phyloP scores from a whole-genome alignment of 2,113 vertebrate species.

The Vanacampus margaritifer region DNA sequence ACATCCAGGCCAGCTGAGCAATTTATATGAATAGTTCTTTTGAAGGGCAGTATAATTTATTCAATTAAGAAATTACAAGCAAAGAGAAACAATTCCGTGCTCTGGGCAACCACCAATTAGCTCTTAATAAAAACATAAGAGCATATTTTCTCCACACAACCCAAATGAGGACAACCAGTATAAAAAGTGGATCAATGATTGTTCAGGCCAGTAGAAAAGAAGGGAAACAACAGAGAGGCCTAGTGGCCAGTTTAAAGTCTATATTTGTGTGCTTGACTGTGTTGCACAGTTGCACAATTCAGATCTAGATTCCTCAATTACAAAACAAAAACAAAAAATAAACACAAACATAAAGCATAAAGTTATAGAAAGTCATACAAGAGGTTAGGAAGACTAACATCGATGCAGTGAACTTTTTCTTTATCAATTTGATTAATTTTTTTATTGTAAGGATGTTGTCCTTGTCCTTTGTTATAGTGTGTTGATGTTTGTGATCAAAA shows the following conservation, averaged over 20 bases:
- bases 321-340: no score
- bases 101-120: not conserved
- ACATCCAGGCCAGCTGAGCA: not conserved
- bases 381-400: no score
- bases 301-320: conserved; percentile 31
- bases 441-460: no score
- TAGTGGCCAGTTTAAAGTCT: conserved; percentile 57
- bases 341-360: no score
- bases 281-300: not conserved
- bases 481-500: no score
- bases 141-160: not conserved
- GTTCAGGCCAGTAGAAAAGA: not conserved
- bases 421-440: no score
- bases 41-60: not conserved
- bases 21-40: not conserved
- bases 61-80: not conserved
- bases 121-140: not conserved
- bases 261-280: not conserved
- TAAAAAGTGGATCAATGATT: not conserved
- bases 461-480: no score
- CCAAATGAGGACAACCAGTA: not conserved
- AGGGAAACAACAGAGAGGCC: not conserved
- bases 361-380: no score
- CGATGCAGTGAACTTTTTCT: no score
- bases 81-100: not conserved